Conservation (phyloP, 1,140 invertebrate genomes). For the Apocrypta bakeri region DNA sequence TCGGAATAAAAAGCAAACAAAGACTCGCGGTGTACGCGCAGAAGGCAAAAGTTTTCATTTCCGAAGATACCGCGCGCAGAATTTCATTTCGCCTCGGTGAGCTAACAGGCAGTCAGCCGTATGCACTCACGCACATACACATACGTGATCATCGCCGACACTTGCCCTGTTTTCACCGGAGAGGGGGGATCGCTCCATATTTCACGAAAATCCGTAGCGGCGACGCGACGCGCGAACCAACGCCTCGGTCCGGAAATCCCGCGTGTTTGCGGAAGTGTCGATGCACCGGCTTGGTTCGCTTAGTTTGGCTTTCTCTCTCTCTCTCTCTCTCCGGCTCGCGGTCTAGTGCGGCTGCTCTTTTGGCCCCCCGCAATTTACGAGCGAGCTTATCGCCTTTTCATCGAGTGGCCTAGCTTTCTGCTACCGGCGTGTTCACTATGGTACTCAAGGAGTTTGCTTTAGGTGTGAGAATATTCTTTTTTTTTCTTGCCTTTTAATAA, state of each 20-base stretch:
- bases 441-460: not conserved
- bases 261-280: constrained; percentile 47
- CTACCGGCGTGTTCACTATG: not conserved
- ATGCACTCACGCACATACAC: not conserved
- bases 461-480: not conserved
- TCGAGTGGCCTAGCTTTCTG: constrained; percentile 57
- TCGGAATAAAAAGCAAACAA: constrained; percentile 3
- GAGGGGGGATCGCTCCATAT: constrained; percentile 53
- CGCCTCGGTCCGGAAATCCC: constrained; percentile 10
- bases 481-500: not conserved
- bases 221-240: constrained; percentile 31
- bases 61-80: constrained; percentile 54
- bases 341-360: not conserved
- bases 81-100: constrained; percentile 56
- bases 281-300: constrained; percentile 51
- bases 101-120: not conserved
- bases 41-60: constrained; percentile 46
- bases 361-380: constrained; percentile 28
- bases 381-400: constrained; percentile 37
- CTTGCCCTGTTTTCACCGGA: constrained; percentile 52
- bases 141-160: not conserved
- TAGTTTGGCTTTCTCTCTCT: constrained; percentile 19
- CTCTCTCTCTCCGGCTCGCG: not conserved
- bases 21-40: not conserved
- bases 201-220: constrained; percentile 54